Base-by-base conservation (phyloP, 2,888 invertebrate species). In the Creontiades dilutus region DNA sequence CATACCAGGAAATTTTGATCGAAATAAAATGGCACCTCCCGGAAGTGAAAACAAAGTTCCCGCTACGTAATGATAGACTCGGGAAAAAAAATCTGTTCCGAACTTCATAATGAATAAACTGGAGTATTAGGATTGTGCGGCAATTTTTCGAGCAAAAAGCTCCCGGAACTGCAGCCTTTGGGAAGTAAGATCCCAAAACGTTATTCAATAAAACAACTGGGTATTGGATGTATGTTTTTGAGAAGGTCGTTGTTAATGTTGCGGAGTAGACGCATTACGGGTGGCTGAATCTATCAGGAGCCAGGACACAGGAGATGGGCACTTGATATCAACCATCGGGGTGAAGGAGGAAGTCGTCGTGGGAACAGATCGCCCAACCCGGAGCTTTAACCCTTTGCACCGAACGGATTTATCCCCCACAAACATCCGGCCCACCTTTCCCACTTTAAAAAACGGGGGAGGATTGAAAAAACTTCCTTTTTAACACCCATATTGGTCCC, bases 311-410 rank as follows among this genome's bases (percentile, higher is more conserved):
- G 57, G 68, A 68, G 68, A 68, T 68, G 68, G 68, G 68, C 68
- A 68, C 68, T 68, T 68, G 68, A 68, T 68, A 68, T 61, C 61
- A 61, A 11, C 16, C 61, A 61, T 68, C 68, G 68, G 68, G 68
- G 23, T 23, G 23, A 11, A 28, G 78, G 46, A 28, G 46, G 28
- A 28, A 28, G 28, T 28, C 78, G 28, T 78, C 78, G 78, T 78
- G 78, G 78, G 78, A 78, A 78, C 37, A 78, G 37, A 78, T 78
- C 78, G 37, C 47, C 23, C 27, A 68, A 23, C 78, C 27, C 76
- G 78, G 37, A 12, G n/a, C 78, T 78, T 19, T 78, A 78, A 78
- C 78, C 78, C 78, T 78, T 78, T 68, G 68, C 68, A 27, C 27
- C 68, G 23, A 68, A 68, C 68, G 68, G 68, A 68, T 68, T 68